A percentile compares a stretch with the other conserved stretches of the same genome.
phyloP scores from a whole-genome alignment of 2,888 invertebrate species.

The Yponomeuta plumbellus region DNA sequence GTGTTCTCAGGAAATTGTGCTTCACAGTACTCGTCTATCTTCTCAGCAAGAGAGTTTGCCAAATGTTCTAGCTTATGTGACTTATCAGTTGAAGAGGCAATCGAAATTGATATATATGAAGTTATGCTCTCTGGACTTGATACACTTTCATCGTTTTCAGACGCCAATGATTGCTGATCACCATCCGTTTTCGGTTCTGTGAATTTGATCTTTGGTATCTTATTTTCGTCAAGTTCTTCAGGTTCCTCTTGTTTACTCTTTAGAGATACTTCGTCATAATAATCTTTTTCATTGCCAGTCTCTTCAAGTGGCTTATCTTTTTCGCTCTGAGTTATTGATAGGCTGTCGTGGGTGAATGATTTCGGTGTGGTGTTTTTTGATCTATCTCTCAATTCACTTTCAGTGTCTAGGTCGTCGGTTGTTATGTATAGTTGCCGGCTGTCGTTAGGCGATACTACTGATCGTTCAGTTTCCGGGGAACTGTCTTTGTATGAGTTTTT shows the following conservation, averaged over 20 bases:
- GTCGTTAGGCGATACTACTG: constrained; percentile 47
- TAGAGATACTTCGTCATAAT: constrained; percentile 49
- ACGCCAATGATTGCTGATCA: constrained; percentile 55
- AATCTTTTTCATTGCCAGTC: constrained; percentile 35
- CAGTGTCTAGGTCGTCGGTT: constrained; percentile 57
- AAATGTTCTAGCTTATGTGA: constrained; percentile 70
- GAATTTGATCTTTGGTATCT: constrained; percentile 17
- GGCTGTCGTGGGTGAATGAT: constrained; percentile 63
- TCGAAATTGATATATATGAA: constrained; percentile 71
- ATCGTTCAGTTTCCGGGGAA: constrained; percentile 65
- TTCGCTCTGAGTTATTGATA: constrained; percentile 52
- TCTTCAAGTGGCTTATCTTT: constrained; percentile 42
- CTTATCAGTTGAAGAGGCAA: constrained; percentile 67
- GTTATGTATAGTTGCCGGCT: constrained; percentile 62
- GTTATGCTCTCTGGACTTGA: constrained; percentile 71
- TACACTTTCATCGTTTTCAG: constrained; percentile 68
- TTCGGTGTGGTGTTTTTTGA: constrained; percentile 67
- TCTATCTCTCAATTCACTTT: constrained; percentile 52
- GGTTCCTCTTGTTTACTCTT: constrained; percentile 32
- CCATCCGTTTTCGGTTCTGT: constrained; percentile 36
- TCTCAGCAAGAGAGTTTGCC: constrained; percentile 70
- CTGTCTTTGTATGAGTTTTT: constrained; percentile 61
- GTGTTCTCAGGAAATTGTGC: constrained; percentile 59
- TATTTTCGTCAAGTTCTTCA: constrained; percentile 33
- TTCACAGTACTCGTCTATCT: constrained; percentile 73